Evolutionary conservation across 1,140 invertebrate species (phyloP), one percentile per base, ranked within the genome.

Genomic region (Ganaspis sp.): DNA sequence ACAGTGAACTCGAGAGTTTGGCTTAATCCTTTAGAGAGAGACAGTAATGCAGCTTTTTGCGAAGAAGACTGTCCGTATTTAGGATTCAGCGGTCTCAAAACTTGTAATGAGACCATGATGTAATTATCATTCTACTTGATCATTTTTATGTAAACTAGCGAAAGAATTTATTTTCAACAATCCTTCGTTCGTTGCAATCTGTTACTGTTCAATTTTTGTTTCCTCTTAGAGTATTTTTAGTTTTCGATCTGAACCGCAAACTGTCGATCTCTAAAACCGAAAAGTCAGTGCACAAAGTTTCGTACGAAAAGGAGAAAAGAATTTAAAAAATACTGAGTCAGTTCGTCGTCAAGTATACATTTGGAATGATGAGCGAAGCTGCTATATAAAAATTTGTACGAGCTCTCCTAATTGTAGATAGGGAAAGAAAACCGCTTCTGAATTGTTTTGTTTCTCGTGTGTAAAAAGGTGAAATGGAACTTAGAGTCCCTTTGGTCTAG

Each of bases 61-160:
- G 81, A 87, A 75, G 81, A 87, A 79, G 82, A 88, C 79, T 87
- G 85, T 80, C 84, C 87, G 37, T 89, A 85, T 70, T 82, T 87
- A 75, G 84, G 86, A 78, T 84, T 89, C 76, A 83, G 84, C 78
- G 83, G 78, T 74, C 83, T 86, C 74, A 86, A 84, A 74, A 84
- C 84, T 76, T 86, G 84, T 80, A 89, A 85, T 70, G 89, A 91
- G 81, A 89, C 89, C 29, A 90, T 90, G 86, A 89, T 91, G 83
- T 90, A 83, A 81, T 70, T 26, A n/a, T 21, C 0, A 9, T 58
- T 17, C 21, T 26, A 19, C 21, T 23, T 54, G 1, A 4, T 9
- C 2, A 11, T 23, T 42, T 45, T 45, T n/a, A n/a, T n/a, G n/a
- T n/a, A n/a, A n/a, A n/a, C n/a, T n/a, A n/a, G n/a, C n/a, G n/a